These are phyloP conservation scores for Amphimallon solstitiale DNA, from an alignment of 2,888 invertebrate genomes.

Conservation along the genomic window DNA sequence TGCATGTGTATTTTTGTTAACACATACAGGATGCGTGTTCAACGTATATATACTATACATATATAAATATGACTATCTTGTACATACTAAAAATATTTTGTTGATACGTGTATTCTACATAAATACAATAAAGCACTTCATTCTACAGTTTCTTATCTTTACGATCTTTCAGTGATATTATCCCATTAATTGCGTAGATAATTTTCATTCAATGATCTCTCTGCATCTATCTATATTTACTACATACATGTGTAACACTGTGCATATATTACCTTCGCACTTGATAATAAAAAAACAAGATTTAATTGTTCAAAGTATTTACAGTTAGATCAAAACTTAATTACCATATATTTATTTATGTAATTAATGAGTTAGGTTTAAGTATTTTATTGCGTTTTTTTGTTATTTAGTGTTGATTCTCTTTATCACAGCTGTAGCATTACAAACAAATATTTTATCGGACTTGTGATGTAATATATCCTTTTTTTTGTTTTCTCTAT, in stretches of 20 bases:
- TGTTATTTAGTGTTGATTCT: too few relatives aligned
- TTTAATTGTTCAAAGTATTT: background rate
- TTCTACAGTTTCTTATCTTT: constrained; percentile 15
- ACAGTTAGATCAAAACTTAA: too few relatives aligned
- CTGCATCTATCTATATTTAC: background rate
- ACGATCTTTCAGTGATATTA: constrained; percentile 3
- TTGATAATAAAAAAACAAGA: background rate
- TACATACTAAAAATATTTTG: too few relatives aligned
- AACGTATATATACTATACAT: too few relatives aligned
- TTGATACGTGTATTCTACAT: background rate
- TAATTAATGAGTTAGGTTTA: background rate
- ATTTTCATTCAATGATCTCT: background rate
- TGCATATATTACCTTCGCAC: constrained; percentile 8
- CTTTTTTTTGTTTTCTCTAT: too few relatives aligned
- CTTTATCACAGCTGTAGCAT: too few relatives aligned
- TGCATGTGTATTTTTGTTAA: too few relatives aligned
- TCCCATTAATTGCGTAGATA: constrained; percentile 7
- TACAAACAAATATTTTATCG: too few relatives aligned
- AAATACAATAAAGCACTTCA: constrained; percentile 15
- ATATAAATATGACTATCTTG: too few relatives aligned
- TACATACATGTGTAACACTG: background rate
- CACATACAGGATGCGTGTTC: too few relatives aligned
- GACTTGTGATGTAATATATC: too few relatives aligned
- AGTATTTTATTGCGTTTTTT: background rate
- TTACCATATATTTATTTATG: too few relatives aligned